Percentiles rank a stretch among this genome's conserved stretches.
These are phyloP conservation scores for Pollenia griseotomentosa DNA, from an alignment of 2,888 invertebrate genomes.

Conservation along the genomic window DNA sequence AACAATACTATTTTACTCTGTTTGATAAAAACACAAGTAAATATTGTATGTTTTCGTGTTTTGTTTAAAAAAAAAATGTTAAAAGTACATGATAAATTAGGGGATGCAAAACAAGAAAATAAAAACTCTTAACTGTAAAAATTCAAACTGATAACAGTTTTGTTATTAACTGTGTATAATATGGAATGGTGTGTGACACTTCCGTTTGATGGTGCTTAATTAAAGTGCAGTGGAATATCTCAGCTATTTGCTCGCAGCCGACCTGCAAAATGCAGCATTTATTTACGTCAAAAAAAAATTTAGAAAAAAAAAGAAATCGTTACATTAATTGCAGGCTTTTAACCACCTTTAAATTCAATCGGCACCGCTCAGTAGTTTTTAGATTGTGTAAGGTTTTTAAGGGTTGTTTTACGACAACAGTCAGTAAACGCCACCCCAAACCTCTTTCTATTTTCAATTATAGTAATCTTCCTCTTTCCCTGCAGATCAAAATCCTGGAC, in stretches of 20 bases:
- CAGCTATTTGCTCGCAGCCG: conserved; percentile 13
- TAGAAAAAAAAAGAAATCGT: conserved; percentile 16
- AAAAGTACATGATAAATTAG: conserved; percentile 46
- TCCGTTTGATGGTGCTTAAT: conserved; percentile 41
- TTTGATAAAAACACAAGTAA: conserved; percentile 50
- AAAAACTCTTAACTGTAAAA: conserved; percentile 16
- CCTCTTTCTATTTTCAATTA: conserved; percentile 6
- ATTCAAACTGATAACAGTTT: conserved; percentile 47
- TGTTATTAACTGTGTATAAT: not conserved
- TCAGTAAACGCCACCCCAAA: conserved; percentile 46
- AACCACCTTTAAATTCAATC: conserved; percentile 41
- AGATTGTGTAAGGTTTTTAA: conserved; percentile 31
- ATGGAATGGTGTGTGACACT: conserved; percentile 31
- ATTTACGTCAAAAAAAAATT: conserved; percentile 14
- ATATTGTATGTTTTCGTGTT: conserved; percentile 43
- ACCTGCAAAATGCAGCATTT: conserved; percentile 58
- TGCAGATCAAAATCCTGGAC: conserved; percentile 40
- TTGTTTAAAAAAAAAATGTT: conserved; percentile 26
- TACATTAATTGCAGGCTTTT: conserved; percentile 55
- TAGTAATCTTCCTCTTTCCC: conserved; percentile 7
- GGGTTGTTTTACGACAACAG: conserved; percentile 48
- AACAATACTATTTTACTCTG: not conserved
- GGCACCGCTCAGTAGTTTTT: not conserved
- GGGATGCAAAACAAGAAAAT: conserved; percentile 49
- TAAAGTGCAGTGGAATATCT: conserved; percentile 37